A percentile compares a stretch with the other conserved stretches of the same genome.
Evolutionary conservation across 2,113 vertebrate species (phyloP).

Genomic region (Mastomys natalensis): DNA sequence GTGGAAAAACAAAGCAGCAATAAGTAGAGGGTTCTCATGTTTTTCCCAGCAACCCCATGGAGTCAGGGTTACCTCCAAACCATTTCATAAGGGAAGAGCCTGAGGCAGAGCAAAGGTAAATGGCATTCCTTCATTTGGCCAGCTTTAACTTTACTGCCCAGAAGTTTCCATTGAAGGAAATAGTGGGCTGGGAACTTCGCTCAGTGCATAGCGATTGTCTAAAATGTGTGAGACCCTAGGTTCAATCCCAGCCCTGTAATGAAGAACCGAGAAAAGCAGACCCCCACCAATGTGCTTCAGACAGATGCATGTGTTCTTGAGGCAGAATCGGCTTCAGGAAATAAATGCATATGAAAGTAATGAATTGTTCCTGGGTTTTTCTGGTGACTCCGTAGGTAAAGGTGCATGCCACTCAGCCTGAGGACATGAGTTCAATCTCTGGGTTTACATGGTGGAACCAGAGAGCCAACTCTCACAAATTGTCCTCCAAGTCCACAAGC

Average conservation of each 20-base stretch:
- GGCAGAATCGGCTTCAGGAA: neutral
- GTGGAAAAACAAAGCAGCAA: neutral
- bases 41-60: neutral
- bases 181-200: neutral
- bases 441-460: no score
- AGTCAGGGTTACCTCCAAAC: neutral
- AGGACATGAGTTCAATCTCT: neutral
- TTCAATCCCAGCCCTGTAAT: neutral
- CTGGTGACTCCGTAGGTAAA: neutral
- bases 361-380: neutral
- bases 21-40: neutral
- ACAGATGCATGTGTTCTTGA: neutral
- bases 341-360: neutral
- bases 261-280: no score
- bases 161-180: neutral
- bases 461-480: neutral
- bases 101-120: neutral
- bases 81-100: neutral
- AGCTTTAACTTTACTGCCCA: neutral
- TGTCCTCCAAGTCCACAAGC: neutral
- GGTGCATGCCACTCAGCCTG: no score
- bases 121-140: neutral
- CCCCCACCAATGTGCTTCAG: no score
- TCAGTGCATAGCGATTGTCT: no score
- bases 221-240: rapidly evolving